phyloP scores from a whole-genome alignment of 2,797 vertebrate species.

The Schizopygopsis pylzovi region DNA sequence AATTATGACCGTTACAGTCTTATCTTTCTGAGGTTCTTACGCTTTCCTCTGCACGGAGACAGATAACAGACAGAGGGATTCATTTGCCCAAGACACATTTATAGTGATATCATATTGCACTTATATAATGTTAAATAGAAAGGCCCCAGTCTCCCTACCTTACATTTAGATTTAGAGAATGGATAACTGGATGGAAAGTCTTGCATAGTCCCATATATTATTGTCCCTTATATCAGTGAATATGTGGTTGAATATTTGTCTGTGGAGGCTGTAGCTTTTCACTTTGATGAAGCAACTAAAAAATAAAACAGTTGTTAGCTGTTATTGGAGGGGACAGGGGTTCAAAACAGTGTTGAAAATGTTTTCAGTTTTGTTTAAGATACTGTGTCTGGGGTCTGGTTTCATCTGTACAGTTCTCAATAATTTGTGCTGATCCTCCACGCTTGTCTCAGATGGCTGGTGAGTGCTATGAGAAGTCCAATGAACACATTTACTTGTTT shows the following conservation, averaged over 20 bases:
- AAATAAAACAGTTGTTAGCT: not conserved
- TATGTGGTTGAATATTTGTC: not conserved
- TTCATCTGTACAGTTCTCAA: not conserved
- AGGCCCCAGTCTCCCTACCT: not conserved
- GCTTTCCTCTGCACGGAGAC: not conserved
- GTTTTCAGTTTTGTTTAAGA: not conserved
- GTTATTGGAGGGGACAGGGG: not conserved
- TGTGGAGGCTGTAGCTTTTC: not conserved
- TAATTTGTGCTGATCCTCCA: slow-evolving; percentile 8
- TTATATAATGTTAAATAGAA: not conserved
- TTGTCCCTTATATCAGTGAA: not conserved
- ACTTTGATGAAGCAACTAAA: not conserved
- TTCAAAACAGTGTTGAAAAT: not conserved
- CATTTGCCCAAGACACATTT: not conserved
- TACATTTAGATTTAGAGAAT: not conserved
- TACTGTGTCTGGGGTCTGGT: not conserved
- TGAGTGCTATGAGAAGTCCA: not conserved
- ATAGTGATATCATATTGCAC: no score
- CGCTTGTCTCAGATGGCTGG: not conserved
- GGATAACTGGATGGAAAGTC: not conserved
- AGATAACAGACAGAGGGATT: slow-evolving; percentile 38
- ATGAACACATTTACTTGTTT: not conserved
- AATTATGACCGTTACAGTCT: slow-evolving; percentile 22
- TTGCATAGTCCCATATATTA: not conserved
- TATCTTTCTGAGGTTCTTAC: slow-evolving; percentile 19